Base-by-base conservation (phyloP, 1,140 invertebrate genomes). In the Campoletis sonorensis region DNA sequence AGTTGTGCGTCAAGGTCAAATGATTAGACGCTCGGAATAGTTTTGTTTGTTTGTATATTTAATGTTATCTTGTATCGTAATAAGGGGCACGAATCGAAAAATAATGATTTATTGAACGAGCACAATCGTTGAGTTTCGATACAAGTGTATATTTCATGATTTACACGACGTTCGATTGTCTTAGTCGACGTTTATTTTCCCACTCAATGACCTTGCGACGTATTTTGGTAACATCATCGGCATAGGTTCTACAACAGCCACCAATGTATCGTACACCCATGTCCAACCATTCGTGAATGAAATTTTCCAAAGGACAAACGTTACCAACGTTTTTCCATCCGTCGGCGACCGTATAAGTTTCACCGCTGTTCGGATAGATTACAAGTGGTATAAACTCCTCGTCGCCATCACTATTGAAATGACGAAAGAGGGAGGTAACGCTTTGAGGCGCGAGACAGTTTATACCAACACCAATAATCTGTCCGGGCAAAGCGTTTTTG, bases 401-500 rank as follows among this genome's bases (percentile, higher is more conserved):
- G 5, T 26, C 30, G 83, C 49, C 23, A 13, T 86, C 85, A 73
- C 3, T n/a, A 33, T 93, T 92, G 27, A 95, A 90, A 51, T 89
- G 89, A 73, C 89, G 85, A 21, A 97, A 89, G 1, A 97, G 88
- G 1, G 93, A 87, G 0, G 88, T 87, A 4, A 96, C 93, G 85
- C 91, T 86, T 30, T 91, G 90, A 2, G 96, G 96, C 73, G 94
- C 92, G 1, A 97, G 93, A 91, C 98, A 99, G 89, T 99, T 99
- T 0, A 98, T 94, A 4, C 98, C 98, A 70, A 98, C 93, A 4
- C 95, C 97, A 61, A 96, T 92, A 68, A 97, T 92, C 89, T 97
- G 95, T 21, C 94, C 91, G 4, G 94, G 93, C 3, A 85, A 68
- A 7, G 86, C 94, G 45, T 88, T 90, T 81, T 92, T 92, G 92